Evolutionary conservation across 2,797 vertebrate genomes (phyloP).

Genomic region (Phaenicophaeus curvirostris): DNA sequence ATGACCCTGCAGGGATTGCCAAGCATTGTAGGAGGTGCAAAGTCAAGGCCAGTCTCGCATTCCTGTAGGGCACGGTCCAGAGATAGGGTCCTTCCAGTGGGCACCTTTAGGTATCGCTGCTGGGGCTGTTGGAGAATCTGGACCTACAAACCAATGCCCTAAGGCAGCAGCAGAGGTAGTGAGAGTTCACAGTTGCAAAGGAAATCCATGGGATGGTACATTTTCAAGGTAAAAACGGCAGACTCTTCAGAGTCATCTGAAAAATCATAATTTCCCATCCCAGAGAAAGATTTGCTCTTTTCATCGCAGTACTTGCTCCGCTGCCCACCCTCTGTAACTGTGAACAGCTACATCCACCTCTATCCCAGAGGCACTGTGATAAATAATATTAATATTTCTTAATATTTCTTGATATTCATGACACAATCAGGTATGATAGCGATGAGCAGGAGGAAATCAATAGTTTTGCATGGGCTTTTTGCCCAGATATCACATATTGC

Average conservation of each 20-base stretch:
- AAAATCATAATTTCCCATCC: background rate
- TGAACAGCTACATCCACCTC: background rate
- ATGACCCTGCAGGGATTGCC: background rate
- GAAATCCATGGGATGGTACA: background rate
- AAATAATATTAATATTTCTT: background rate
- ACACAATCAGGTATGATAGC: background rate
- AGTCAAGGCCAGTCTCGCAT: background rate
- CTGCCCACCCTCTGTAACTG: background rate
- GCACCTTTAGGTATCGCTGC: background rate
- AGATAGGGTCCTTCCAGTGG: background rate
- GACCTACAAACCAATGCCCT: background rate
- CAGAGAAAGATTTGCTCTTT: background rate
- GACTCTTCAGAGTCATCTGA: background rate
- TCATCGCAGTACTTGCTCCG: background rate
- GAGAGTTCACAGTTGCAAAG: background rate
- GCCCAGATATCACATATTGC: background rate
- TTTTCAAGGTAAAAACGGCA: background rate
- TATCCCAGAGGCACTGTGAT: rapidly evolving
- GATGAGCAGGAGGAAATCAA: background rate
- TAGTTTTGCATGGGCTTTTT: background rate
- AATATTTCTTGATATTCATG: background rate
- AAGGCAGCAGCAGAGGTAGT: background rate
- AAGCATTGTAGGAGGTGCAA: background rate
- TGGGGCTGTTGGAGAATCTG: rapidly evolving
- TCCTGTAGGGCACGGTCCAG: background rate